Percentiles rank a stretch among this genome's conserved stretches.
Evolutionary conservation across 2,888 invertebrate genomes (phyloP).

Genomic region (Portevinia maculata): DNA sequence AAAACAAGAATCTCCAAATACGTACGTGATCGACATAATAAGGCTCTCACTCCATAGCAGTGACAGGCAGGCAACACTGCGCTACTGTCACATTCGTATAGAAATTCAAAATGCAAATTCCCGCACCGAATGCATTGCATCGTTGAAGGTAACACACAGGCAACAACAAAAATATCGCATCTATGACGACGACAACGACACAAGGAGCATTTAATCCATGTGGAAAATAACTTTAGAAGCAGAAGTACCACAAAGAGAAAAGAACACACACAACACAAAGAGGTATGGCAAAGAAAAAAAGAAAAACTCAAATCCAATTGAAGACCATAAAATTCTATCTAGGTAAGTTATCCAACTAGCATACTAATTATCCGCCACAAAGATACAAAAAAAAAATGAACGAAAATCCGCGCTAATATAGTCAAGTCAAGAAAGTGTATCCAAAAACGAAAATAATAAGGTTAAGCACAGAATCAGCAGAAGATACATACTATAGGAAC

Average conservation of each 20-base stretch:
- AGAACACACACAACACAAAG: constrained; percentile 21
- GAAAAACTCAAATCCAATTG: constrained; percentile 46
- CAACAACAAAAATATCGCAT: constrained; percentile 11
- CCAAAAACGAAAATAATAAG: constrained; percentile 37
- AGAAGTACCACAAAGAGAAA: constrained; percentile 31
- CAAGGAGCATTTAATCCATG: constrained; percentile 68
- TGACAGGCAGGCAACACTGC: constrained; percentile 41
- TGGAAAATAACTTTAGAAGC: constrained; percentile 48
- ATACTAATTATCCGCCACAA: constrained; percentile 68
- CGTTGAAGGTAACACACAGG: constrained; percentile 29
- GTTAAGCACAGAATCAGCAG: constrained; percentile 53
- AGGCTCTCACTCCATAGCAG: constrained; percentile 31
- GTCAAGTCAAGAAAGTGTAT: constrained; percentile 57
- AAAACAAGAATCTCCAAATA: constrained; percentile 31
- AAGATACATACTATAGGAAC: constrained; percentile 23
- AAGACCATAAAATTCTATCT: constrained; percentile 73
- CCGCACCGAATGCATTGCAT: constrained; percentile 53
- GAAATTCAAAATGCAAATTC: constrained; percentile 66
- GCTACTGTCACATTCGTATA: constrained; percentile 63
- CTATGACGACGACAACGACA: constrained; percentile 32
- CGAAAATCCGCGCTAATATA: constrained; percentile 34
- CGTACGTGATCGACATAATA: constrained; percentile 69
- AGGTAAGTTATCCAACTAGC: constrained; percentile 71
- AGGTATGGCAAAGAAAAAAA: constrained; percentile 9
- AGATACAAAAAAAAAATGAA: constrained; percentile 23